phyloP scores from a whole-genome alignment of 23 tunicate species.

The Styela clava region DNA sequence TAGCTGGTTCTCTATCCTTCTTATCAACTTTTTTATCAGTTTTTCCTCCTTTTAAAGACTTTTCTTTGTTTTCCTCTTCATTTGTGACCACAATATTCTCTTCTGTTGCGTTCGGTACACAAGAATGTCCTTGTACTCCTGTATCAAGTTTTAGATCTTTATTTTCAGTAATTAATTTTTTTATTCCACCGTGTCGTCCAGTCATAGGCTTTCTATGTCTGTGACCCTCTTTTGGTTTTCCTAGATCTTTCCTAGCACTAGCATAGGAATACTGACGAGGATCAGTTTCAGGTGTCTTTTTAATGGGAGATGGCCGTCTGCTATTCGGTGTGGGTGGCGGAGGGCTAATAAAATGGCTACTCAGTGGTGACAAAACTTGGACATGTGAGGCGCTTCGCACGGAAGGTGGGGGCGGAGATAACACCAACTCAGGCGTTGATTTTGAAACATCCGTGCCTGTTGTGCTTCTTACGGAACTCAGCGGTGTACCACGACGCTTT shows the following conservation, averaged over 20 bases:
- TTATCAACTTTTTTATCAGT: not conserved
- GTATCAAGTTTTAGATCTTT: conserved; percentile 29
- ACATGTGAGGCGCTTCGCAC: not conserved
- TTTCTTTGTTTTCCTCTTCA: not conserved
- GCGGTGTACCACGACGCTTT: not conserved
- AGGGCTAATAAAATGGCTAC: not conserved
- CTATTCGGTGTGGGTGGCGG: not conserved
- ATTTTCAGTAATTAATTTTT: not conserved
- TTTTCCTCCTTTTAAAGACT: not conserved
- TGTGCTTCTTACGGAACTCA: not conserved
- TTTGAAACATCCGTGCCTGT: not conserved
- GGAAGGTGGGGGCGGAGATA: not conserved
- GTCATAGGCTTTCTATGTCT: not conserved
- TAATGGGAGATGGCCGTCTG: not conserved
- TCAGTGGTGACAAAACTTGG: not conserved
- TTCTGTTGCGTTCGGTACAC: conserved; percentile 6
- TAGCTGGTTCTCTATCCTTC: not conserved
- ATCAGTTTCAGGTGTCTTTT: not conserved
- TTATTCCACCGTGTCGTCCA: not conserved
- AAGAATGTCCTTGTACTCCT: conserved; percentile 10
- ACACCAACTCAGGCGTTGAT: not conserved
- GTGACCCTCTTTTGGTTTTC: not conserved
- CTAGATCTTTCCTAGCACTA: not conserved
- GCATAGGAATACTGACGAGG: not conserved
- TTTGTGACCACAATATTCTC: not conserved